A percentile compares a stretch with the other conserved stretches of the same genome.
Conservation (phyloP, 2,113 vertebrate species). For the Oncorhynchus tshawytscha region DNA sequence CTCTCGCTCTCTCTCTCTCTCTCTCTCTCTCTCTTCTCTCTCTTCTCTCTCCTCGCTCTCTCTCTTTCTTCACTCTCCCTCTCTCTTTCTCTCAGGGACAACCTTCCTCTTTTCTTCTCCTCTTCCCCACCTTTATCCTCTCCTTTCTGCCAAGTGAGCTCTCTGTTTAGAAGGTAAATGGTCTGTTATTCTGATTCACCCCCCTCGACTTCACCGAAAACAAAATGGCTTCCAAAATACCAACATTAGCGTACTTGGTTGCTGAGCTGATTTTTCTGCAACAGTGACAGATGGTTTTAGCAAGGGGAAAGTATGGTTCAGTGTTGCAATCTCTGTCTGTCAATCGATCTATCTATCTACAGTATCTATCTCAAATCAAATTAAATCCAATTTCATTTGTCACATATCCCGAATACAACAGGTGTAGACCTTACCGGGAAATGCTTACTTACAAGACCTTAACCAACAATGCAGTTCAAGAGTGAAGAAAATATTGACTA, state of each 20-base stretch:
- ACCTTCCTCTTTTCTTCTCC: not conserved
- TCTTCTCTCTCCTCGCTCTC: not conserved
- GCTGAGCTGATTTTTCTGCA: not conserved
- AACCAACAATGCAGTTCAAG: too few relatives aligned
- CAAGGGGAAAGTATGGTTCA: too few relatives aligned
- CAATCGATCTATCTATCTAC: too few relatives aligned
- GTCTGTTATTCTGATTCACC: not conserved
- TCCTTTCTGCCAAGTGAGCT: not conserved
- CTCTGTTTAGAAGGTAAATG: not conserved
- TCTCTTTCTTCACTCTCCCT: not conserved
- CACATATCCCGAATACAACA: too few relatives aligned
- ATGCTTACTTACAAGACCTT: too few relatives aligned
- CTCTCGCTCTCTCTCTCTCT: not conserved
- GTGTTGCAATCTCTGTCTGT: too few relatives aligned
- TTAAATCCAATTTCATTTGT: too few relatives aligned
- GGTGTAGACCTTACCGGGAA: too few relatives aligned
- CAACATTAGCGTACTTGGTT: not conserved
- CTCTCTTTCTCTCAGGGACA: not conserved
- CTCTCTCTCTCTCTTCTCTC: not conserved
- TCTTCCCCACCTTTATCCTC: not conserved
- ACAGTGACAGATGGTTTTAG: not conserved
- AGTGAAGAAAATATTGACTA: too few relatives aligned
- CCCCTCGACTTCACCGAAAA: too few relatives aligned
- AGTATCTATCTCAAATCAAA: not conserved
- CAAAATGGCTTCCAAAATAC: not conserved